Evolutionary conservation across 2,888 invertebrate genomes (phyloP).

Genomic region (Clistopyga incitator): DNA sequence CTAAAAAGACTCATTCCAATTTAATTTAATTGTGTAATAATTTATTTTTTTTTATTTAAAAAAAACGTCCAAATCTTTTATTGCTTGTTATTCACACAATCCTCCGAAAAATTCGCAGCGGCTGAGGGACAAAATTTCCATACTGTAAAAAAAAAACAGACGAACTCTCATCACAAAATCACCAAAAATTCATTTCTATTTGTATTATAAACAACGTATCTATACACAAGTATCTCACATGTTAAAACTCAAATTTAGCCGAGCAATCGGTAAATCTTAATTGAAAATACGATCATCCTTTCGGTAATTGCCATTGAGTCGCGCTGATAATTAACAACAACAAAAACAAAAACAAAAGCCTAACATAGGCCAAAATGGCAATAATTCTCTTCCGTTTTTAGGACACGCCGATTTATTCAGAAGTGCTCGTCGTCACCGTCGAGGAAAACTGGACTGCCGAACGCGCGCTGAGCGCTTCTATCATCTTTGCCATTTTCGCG

Average conservation of each 20-base stretch:
- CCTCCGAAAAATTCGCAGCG: too few species aligned
- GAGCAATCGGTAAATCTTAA: conserved; percentile 7
- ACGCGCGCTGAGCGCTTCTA: conserved; percentile 74
- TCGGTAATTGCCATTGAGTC: neutral
- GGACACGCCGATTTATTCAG: conserved; percentile 30
- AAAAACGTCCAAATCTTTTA: too few species aligned
- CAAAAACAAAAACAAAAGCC: conserved; percentile 39
- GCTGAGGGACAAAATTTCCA: too few species aligned
- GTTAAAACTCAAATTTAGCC: neutral
- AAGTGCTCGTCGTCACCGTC: conserved; percentile 74
- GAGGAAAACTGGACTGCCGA: conserved; percentile 83
- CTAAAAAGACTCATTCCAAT: too few species aligned
- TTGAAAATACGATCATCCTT: neutral
- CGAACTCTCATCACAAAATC: neutral
- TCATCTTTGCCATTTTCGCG: conserved; percentile 58
- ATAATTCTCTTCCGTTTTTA: neutral
- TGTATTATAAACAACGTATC: conserved; percentile 19
- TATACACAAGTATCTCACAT: conserved; percentile 32
- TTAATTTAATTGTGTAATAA: too few species aligned
- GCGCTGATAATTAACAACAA: neutral
- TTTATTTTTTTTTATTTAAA: too few species aligned
- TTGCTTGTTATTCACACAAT: too few species aligned
- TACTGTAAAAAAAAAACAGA: neutral
- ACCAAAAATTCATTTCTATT: conserved; percentile 5
- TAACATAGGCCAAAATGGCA: conserved; percentile 68